phyloP scores from a whole-genome alignment of 2,797 vertebrate genomes.

The Sus cebifrons region DNA sequence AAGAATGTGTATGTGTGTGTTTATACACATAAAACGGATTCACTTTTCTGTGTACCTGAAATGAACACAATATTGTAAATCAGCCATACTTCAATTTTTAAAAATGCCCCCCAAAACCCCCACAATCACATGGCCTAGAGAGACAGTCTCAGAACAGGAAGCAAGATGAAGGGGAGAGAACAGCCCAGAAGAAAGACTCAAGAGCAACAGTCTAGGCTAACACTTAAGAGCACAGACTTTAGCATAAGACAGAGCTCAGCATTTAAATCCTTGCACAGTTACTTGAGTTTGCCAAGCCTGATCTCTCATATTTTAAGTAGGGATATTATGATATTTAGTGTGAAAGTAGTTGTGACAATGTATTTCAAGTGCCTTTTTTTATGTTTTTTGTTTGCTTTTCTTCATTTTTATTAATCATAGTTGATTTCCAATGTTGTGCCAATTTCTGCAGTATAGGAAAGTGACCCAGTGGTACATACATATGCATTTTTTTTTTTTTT shows the following conservation, averaged over 20 bases:
- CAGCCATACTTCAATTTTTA: background rate
- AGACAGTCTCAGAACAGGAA: background rate
- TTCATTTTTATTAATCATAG: background rate
- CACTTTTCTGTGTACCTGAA: background rate
- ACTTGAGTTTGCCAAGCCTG: background rate
- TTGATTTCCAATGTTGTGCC: background rate
- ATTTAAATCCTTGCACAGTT: background rate
- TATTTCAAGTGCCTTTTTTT: background rate
- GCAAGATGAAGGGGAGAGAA: background rate
- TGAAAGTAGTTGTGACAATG: background rate
- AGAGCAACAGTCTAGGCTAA: background rate
- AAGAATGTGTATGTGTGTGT: background rate
- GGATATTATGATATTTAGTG: background rate
- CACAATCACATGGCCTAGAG: background rate
- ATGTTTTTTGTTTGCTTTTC: background rate
- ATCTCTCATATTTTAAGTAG: background rate
- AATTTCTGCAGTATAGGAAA: background rate
- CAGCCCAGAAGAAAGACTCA: background rate
- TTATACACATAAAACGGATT: background rate
- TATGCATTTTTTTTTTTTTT: background rate
- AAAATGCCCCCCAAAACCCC: background rate
- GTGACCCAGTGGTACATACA: background rate
- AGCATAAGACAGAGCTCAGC: background rate
- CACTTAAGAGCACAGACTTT: background rate
- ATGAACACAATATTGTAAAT: background rate